Conservation (phyloP, 2,888 invertebrate genomes). For the Luperina testacea region DNA sequence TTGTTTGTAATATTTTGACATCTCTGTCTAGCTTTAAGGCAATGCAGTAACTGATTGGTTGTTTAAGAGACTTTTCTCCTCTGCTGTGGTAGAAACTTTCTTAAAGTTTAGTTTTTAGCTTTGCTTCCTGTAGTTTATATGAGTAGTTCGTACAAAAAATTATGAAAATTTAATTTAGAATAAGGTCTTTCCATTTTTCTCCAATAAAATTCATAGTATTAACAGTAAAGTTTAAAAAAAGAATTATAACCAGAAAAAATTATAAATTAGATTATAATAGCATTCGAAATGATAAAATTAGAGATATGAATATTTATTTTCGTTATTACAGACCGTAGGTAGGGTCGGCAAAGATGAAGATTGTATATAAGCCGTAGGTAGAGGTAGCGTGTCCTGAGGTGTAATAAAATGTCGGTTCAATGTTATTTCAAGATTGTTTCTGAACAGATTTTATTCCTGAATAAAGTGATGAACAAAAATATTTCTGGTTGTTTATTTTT, state of each 20-base stretch:
- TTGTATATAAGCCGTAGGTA: slow-evolving; percentile 74
- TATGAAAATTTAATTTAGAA: slow-evolving; percentile 66
- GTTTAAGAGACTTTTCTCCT: neutral
- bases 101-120: slow-evolving; percentile 45
- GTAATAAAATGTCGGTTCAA: slow-evolving; percentile 68
- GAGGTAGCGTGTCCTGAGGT: slow-evolving; percentile 66
- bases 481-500: slow-evolving; percentile 63
- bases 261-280: slow-evolving; percentile 77
- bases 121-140: slow-evolving; percentile 62
- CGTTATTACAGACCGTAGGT: slow-evolving; percentile 76
- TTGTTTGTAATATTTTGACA: neutral
- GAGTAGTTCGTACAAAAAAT: slow-evolving; percentile 65
- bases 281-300: slow-evolving; percentile 73
- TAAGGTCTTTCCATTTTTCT: slow-evolving; percentile 72
- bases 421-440: slow-evolving; percentile 77
- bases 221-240: slow-evolving; percentile 58
- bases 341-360: slow-evolving; percentile 49
- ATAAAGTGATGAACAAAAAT: slow-evolving; percentile 80
- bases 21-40: neutral
- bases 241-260: slow-evolving; percentile 76
- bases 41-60: neutral
- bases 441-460: slow-evolving; percentile 85
- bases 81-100: neutral
- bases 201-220: slow-evolving; percentile 66
- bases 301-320: slow-evolving; percentile 81